Conservation (phyloP, 2,888 invertebrate species). For the Aleiodes testaceus region DNA sequence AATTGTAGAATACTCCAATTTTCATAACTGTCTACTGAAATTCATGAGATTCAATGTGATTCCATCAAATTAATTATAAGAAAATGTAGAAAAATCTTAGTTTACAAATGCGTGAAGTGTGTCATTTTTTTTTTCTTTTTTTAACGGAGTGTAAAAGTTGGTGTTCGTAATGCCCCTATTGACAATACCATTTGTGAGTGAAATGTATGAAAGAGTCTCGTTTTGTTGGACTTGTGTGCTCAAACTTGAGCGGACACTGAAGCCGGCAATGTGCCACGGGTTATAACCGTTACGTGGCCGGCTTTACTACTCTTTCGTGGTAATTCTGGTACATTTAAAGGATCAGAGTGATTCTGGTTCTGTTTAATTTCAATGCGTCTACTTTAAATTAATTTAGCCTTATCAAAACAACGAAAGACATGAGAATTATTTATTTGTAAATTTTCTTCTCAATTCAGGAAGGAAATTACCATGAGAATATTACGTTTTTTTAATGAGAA, state of each 20-base stretch:
- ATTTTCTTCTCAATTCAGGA: background rate
- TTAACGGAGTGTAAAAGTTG: slow-evolving; percentile 38
- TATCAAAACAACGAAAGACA: background rate
- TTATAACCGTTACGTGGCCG: slow-evolving; percentile 68
- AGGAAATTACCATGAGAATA: too few species aligned
- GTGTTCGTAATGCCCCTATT: slow-evolving; percentile 39
- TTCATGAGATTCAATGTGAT: too few species aligned
- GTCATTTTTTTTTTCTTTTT: background rate
- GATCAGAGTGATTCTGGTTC: slow-evolving; percentile 37
- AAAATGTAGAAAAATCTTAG: too few species aligned
- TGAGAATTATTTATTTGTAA: background rate
- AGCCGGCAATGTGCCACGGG: slow-evolving; percentile 31
- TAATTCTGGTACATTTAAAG: slow-evolving; percentile 35
- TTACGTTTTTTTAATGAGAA: slow-evolving; percentile 22
- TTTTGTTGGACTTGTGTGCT: slow-evolving; percentile 35
- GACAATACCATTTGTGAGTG: slow-evolving; percentile 57
- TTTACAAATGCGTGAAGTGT: too few species aligned
- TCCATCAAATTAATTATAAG: too few species aligned
- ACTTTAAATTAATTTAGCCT: background rate
- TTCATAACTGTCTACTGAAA: too few species aligned
- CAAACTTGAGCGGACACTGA: slow-evolving; percentile 32
- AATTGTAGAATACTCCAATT: too few species aligned
- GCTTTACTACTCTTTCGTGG: slow-evolving; percentile 61
- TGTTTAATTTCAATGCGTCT: background rate
- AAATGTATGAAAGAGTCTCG: slow-evolving; percentile 30